A percentile compares a stretch with the other conserved stretches of the same genome.
These are phyloP conservation scores for Stramonita haemastoma DNA, from an alignment of 2,888 invertebrate genomes.

Conservation along the genomic window DNA sequence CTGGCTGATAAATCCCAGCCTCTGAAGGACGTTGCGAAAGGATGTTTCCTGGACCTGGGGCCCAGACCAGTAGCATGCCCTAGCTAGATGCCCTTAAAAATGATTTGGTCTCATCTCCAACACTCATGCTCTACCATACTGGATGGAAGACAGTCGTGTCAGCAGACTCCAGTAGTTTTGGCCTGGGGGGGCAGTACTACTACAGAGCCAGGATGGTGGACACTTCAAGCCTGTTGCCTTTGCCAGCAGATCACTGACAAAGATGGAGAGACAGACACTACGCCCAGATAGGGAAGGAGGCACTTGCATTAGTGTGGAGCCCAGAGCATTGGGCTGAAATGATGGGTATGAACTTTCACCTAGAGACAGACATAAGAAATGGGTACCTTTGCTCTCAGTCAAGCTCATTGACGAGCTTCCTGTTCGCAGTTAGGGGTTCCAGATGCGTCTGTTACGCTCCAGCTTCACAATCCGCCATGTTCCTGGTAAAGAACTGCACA, in stretches of 20 bases:
- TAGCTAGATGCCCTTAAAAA: neutral
- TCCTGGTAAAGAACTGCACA: neutral
- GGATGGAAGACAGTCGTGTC: no score
- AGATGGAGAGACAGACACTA: neutral
- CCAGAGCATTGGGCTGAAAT: slow-evolving; percentile 6
- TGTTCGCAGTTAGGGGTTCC: neutral
- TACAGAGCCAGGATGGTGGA: neutral
- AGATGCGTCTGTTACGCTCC: neutral
- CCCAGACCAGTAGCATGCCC: neutral
- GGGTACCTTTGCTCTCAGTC: neutral
- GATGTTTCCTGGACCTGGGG: slow-evolving; percentile 20
- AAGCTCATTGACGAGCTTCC: neutral
- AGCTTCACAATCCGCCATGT: neutral
- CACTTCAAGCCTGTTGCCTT: no score
- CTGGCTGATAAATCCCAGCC: slow-evolving; percentile 17
- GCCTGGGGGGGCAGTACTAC: neutral
- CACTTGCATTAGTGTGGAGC: slow-evolving; percentile 2
- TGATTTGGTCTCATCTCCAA: neutral
- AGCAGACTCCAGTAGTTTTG: slow-evolving; percentile 21
- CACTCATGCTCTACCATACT: slow-evolving; percentile 20
- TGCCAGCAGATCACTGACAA: neutral
- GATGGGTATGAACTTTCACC: neutral
- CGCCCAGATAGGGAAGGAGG: neutral
- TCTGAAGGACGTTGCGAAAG: slow-evolving; percentile 22
- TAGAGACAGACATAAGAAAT: neutral